phyloP scores from a whole-genome alignment of 2,888 invertebrate genomes.

The Seira ritae region DNA sequence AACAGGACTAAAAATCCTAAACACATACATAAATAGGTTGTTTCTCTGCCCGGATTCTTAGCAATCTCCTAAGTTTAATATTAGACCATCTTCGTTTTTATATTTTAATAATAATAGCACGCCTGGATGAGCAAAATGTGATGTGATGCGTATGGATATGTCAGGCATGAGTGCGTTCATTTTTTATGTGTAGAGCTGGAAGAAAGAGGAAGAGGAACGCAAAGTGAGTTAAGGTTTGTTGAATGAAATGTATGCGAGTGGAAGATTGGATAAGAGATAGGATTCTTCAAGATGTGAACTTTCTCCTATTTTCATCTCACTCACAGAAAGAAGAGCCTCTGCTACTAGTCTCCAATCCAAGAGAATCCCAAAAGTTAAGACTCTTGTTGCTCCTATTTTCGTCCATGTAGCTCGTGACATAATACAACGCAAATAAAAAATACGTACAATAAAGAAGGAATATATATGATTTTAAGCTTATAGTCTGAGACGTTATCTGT shows the following conservation, averaged over 20 bases:
- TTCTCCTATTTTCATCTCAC: slow-evolving; percentile 19
- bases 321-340: neutral
- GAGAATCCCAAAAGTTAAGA: slow-evolving; percentile 16
- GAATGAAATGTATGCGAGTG: slow-evolving; percentile 13
- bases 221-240: slow-evolving; percentile 13
- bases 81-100: slow-evolving; percentile 22
- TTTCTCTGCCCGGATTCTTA: neutral
- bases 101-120: slow-evolving; percentile 38
- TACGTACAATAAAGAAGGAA: slow-evolving; percentile 1
- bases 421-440: slow-evolving; percentile 21
- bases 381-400: slow-evolving; percentile 42
- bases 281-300: neutral
- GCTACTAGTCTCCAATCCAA: neutral
- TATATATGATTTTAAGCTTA: neutral
- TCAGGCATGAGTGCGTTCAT: slow-evolving; percentile 15
- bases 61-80: neutral
- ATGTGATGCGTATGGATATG: slow-evolving; percentile 23
- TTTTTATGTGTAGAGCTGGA: neutral
- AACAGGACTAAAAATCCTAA: neutral
- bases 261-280: slow-evolving; percentile 28
- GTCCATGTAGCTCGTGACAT: slow-evolving; percentile 12
- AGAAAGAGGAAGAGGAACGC: neutral
- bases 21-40: slow-evolving; percentile 1
- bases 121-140: slow-evolving; percentile 26
- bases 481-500: slow-evolving; percentile 29